Evolutionary conservation across 2,888 invertebrate genomes (phyloP).

Genomic region (Slavum lentiscoides): DNA sequence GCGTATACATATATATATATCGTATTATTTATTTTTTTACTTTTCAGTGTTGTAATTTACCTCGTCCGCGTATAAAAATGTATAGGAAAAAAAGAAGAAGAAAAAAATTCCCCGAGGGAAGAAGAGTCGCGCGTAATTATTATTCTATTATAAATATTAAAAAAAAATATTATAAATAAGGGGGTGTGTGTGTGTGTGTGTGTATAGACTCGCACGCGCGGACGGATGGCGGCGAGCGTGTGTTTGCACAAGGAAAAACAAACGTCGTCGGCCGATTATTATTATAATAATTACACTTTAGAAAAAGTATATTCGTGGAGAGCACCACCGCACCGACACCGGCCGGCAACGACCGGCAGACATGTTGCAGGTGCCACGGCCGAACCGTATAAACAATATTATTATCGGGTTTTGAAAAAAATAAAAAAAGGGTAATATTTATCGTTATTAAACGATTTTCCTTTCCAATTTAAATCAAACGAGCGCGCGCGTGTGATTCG

Average conservation of each 20-base stretch:
- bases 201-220: too few species aligned
- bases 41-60: not conserved
- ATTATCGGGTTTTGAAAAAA: not conserved
- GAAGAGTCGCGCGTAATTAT: constrained; percentile 31
- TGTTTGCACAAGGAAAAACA: constrained; percentile 47
- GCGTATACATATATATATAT: too few species aligned
- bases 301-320: too few species aligned
- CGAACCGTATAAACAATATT: not conserved
- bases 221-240: not conserved
- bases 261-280: constrained; percentile 36
- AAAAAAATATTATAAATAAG: too few species aligned
- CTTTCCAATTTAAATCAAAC: not conserved
- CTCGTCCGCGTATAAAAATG: not conserved
- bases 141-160: constrained; percentile 10
- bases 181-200: too few species aligned
- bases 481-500: not conserved
- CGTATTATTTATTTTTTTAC: not conserved
- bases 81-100: too few species aligned
- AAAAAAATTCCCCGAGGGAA: constrained; percentile 5
- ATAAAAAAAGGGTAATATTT: too few species aligned
- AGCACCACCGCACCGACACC: too few species aligned
- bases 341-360: too few species aligned
- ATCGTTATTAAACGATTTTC: too few species aligned
- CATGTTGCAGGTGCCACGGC: constrained; percentile 18
- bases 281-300: constrained; percentile 39